phyloP scores from a whole-genome alignment of 92 coral and sea anemone genomes.

The Hydrozoanthus gracilis region DNA sequence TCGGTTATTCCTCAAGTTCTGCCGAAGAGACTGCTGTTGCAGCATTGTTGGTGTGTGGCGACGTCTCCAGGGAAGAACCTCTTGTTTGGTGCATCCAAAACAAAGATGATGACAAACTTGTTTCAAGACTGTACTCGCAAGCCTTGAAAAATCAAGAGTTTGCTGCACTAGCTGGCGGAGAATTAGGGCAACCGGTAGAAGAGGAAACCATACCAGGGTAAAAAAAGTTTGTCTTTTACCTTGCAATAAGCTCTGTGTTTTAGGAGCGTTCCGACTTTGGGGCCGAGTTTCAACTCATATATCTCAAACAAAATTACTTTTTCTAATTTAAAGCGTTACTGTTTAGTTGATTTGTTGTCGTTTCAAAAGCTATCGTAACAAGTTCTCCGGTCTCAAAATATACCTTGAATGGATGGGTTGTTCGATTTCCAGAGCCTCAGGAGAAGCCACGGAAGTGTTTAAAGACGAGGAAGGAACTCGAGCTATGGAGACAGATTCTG shows the following conservation, averaged over 20 bases:
- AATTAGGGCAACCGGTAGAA: constrained; percentile 7
- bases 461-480: constrained; percentile 7
- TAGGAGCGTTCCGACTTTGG: not conserved
- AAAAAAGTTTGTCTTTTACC: not conserved
- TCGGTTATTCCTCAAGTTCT: constrained; percentile 51
- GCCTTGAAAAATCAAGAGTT: constrained; percentile 68
- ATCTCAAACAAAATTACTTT: not conserved
- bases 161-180: constrained; percentile 40
- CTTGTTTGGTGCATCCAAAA: constrained; percentile 72
- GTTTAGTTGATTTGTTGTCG: no score
- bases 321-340: no score
- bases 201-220: constrained; percentile 10
- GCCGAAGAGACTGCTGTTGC: constrained; percentile 80
- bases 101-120: constrained; percentile 47
- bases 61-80: constrained; percentile 63
- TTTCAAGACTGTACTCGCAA: constrained; percentile 59
- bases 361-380: no score
- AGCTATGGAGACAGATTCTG: not conserved
- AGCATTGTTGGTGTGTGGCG: constrained; percentile 74
- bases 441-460: not conserved
- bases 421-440: not conserved
- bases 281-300: not conserved
- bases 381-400: not conserved
- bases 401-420: not conserved
- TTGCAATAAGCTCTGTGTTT: not conserved